Evolutionary conservation across 2,888 invertebrate genomes (phyloP).

Genomic region (Sphaeridia pumilis): DNA sequence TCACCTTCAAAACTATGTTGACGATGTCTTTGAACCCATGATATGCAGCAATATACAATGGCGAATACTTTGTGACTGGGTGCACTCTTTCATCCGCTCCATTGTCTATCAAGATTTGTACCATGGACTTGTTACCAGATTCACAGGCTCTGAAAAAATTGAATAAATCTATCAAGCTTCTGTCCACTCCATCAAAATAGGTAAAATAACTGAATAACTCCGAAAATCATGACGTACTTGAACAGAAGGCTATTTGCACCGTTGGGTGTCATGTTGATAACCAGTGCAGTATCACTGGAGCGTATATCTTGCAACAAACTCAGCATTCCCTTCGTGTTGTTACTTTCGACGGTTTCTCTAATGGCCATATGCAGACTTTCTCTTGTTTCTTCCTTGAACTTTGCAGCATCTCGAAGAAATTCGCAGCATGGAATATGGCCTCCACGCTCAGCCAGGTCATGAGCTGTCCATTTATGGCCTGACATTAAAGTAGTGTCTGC

Average conservation of each 20-base stretch:
- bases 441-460: constrained; percentile 57
- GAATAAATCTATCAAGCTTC: not conserved
- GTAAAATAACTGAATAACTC: too few relatives aligned
- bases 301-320: constrained; percentile 55
- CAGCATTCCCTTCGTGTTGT: constrained; percentile 55
- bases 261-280: constrained; percentile 75
- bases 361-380: constrained; percentile 62
- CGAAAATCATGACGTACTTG: constrained; percentile 49
- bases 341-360: constrained; percentile 62
- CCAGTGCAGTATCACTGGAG: constrained; percentile 51
- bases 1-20: constrained; percentile 54
- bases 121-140: constrained; percentile 65
- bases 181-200: not conserved
- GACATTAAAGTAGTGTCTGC: constrained; percentile 54
- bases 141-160: constrained; percentile 58
- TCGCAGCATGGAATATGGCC: constrained; percentile 44
- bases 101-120: constrained; percentile 60
- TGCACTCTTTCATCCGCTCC: constrained; percentile 83
- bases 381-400: constrained; percentile 60
- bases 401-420: constrained; percentile 41
- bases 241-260: constrained; percentile 80
- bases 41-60: constrained; percentile 79
- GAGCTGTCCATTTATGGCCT: constrained; percentile 56
- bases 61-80: constrained; percentile 81
- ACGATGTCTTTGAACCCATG: constrained; percentile 70